phyloP scores from a whole-genome alignment of 2,797 vertebrate species.

The Pterois miles region DNA sequence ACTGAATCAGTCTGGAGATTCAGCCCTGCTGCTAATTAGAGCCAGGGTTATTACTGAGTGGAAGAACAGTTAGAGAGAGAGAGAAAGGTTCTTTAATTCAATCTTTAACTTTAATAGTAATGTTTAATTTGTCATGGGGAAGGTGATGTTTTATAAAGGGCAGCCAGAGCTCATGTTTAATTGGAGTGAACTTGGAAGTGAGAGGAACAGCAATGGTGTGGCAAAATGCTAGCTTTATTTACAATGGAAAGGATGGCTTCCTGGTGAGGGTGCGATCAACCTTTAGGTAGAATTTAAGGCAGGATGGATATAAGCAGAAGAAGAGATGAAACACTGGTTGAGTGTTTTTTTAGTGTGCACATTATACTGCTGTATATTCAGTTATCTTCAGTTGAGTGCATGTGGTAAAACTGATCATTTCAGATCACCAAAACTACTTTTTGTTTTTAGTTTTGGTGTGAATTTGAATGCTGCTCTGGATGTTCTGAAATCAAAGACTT shows the following conservation, averaged over 20 bases:
- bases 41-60: conserved; percentile 79
- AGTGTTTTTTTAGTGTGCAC: too few relatives aligned
- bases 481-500: too few relatives aligned
- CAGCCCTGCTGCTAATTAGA: conserved; percentile 79
- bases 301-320: not conserved
- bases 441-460: too few relatives aligned
- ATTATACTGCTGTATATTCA: too few relatives aligned
- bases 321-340: not conserved
- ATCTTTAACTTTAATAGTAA: conserved; percentile 75
- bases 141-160: conserved; percentile 78
- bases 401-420: too few relatives aligned
- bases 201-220: conserved; percentile 23
- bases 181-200: conserved; percentile 72
- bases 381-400: too few relatives aligned
- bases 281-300: conserved; percentile 1
- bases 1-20: conserved; percentile 80
- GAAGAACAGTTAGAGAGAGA: conserved; percentile 5
- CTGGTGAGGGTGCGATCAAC: not conserved
- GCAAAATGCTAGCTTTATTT: conserved; percentile 59
- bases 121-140: conserved; percentile 81
- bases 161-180: conserved; percentile 76
- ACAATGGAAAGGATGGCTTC: conserved; percentile 26
- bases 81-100: conserved; percentile 63
- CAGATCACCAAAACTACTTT: too few relatives aligned
- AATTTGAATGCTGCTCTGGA: too few relatives aligned